These are phyloP conservation scores for Drepanosiphum platanoidis DNA, from an alignment of 2,888 invertebrate genomes.

Conservation along the genomic window DNA sequence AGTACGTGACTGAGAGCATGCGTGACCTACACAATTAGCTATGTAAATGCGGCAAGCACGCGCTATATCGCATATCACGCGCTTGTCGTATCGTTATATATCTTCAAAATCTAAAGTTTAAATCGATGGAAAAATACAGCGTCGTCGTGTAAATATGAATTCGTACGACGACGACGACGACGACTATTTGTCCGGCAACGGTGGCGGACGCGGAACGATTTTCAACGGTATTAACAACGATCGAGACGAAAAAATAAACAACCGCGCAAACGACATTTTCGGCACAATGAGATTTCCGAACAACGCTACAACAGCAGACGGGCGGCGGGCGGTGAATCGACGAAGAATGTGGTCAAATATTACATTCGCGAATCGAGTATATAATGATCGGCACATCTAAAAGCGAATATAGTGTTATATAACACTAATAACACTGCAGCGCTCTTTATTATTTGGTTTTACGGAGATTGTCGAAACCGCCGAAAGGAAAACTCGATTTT, in stretches of 20 bases:
- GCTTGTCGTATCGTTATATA: conserved; percentile 27
- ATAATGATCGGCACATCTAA: conserved; percentile 28
- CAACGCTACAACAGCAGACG: background rate
- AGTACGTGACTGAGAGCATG: conserved; percentile 58
- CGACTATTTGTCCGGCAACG: background rate
- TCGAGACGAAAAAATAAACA: background rate
- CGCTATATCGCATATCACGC: conserved; percentile 36
- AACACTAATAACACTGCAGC: background rate
- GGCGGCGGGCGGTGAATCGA: background rate
- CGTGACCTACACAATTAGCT: conserved; percentile 59
- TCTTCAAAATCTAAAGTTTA: conserved; percentile 23
- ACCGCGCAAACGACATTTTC: background rate
- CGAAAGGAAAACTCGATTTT: conserved; percentile 39
- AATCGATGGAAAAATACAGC: conserved; percentile 29
- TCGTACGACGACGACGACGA: background rate
- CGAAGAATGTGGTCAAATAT: conserved; percentile 6
- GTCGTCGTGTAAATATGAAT: background rate
- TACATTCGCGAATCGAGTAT: background rate
- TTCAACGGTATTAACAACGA: background rate
- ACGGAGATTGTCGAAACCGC: background rate
- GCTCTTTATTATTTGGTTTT: conserved; percentile 22
- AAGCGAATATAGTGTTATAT: conserved; percentile 15
- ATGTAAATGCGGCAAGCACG: conserved; percentile 52
- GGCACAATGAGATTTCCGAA: background rate
- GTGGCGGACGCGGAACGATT: background rate